A percentile compares a stretch with the other conserved stretches of the same genome.
Conservation (phyloP, 2,113 vertebrate genomes). For the Bostrychus sinensis region DNA sequence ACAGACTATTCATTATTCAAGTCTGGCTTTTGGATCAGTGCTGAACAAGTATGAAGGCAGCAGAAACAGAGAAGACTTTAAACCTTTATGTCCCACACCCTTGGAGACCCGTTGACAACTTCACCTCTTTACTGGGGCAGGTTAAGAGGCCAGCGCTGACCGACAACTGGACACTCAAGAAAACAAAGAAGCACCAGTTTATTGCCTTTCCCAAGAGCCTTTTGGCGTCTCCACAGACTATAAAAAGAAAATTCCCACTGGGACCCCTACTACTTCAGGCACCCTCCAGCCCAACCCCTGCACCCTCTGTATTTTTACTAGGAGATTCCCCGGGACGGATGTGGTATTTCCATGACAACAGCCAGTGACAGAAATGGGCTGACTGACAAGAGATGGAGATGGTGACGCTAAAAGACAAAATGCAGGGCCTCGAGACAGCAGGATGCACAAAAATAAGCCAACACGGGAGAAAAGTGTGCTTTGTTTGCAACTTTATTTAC, state of each 20-base stretch:
- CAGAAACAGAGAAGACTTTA: constrained; percentile 37
- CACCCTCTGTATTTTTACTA: constrained; percentile 68
- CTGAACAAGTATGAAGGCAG: constrained; percentile 20
- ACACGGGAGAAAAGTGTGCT: constrained; percentile 14
- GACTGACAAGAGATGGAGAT: constrained; percentile 65
- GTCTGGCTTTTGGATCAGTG: constrained; percentile 38
- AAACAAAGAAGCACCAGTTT: constrained; percentile 77
- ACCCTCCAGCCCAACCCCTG: constrained; percentile 58
- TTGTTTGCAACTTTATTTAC: constrained; percentile 75
- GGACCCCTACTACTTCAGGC: constrained; percentile 65
- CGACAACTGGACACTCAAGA: constrained; percentile 67
- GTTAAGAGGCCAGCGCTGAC: constrained; percentile 70
- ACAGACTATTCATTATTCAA: constrained; percentile 40
- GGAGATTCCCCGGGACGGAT: constrained; percentile 70
- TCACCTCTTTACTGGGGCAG: constrained; percentile 58
- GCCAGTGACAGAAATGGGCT: constrained; percentile 55
- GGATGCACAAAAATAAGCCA: constrained; percentile 29
- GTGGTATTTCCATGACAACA: constrained; percentile 77
- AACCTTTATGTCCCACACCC: constrained; percentile 37
- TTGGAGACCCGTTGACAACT: constrained; percentile 60
- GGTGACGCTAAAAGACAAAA: constrained; percentile 21
- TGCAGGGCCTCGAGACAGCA: constrained; percentile 38
- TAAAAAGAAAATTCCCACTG: constrained; percentile 80
- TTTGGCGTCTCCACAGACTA: constrained; percentile 78
- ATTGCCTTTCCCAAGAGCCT: constrained; percentile 79